These are phyloP conservation scores for Chaunax sp. DNA, from an alignment of 2,797 vertebrate species.

Conservation along the genomic window DNA sequence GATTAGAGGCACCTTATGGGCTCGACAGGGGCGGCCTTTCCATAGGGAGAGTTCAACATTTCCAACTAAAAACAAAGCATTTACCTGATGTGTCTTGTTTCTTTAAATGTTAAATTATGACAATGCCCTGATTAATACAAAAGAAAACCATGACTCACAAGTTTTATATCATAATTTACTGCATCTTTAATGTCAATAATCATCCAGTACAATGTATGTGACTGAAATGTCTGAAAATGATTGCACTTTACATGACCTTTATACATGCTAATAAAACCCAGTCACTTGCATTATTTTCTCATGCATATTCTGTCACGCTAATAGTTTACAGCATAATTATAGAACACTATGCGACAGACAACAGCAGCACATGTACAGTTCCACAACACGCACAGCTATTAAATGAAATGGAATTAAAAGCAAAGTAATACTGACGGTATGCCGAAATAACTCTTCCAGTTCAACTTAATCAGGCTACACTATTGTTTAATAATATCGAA, in stretches of 20 bases:
- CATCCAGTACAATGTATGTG: slow-evolving; percentile 65
- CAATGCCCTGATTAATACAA: background rate
- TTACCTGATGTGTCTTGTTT: slow-evolving; percentile 11
- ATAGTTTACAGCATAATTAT: slow-evolving; percentile 60
- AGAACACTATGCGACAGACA: slow-evolving; percentile 64
- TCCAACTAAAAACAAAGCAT: slow-evolving; percentile 35
- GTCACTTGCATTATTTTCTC: slow-evolving; percentile 52
- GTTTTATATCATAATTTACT: slow-evolving; percentile 69
- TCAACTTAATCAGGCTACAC: slow-evolving; percentile 47
- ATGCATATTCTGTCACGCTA: slow-evolving; percentile 56
- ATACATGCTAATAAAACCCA: slow-evolving; percentile 57
- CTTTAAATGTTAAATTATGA: slow-evolving; percentile 16
- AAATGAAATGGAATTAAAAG: slow-evolving; percentile 46
- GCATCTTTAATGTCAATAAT: slow-evolving; percentile 75
- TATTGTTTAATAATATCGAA: slow-evolving; percentile 39
- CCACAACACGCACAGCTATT: slow-evolving; percentile 58
- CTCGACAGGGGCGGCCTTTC: slow-evolving; percentile 48
- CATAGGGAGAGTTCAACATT: slow-evolving; percentile 46
- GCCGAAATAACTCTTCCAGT: slow-evolving; percentile 25
- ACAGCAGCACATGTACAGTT: slow-evolving; percentile 62
- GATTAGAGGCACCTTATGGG: slow-evolving; percentile 83
- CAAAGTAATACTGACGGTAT: slow-evolving; percentile 55
- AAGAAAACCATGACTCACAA: slow-evolving; percentile 11
- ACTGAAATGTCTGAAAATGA: slow-evolving; percentile 65
- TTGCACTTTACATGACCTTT: slow-evolving; percentile 68